phyloP scores from a whole-genome alignment of 2,113 vertebrate genomes.

The Enhydra lutris region DNA sequence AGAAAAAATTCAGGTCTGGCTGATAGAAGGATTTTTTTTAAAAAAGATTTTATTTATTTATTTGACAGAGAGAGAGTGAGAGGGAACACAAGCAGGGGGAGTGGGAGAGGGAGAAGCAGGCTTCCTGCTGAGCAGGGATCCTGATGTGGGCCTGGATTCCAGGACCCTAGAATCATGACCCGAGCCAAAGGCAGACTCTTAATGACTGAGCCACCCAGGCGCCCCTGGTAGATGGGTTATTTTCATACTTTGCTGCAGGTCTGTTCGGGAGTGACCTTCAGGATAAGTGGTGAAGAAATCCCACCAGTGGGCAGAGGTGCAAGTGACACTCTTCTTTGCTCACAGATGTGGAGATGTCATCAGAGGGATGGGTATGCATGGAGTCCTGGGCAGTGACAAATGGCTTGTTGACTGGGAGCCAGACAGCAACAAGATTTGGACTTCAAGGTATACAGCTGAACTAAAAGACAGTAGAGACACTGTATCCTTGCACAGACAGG shows the following conservation, averaged over 20 bases:
- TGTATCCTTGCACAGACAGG: not conserved
- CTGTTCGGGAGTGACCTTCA: not conserved
- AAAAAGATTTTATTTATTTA: too few species aligned
- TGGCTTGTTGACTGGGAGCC: not conserved
- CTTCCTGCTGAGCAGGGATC: too few species aligned
- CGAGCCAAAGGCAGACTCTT: too few species aligned
- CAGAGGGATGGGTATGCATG: not conserved
- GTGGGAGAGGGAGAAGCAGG: too few species aligned
- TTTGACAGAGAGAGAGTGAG: too few species aligned
- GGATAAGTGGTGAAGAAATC: not conserved
- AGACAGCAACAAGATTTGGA: not conserved
- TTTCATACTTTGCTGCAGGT: not conserved
- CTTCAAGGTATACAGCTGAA: not conserved
- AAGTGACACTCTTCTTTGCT: not conserved
- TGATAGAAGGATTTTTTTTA: not conserved
- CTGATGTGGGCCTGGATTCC: too few species aligned
- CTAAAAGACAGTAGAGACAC: not conserved
- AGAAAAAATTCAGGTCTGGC: not conserved
- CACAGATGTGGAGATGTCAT: not conserved
- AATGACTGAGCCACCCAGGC: too few species aligned
- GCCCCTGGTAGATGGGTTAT: not conserved
- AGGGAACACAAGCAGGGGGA: too few species aligned
- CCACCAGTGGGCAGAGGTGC: not conserved
- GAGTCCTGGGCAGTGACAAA: not conserved
- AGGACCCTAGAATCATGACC: too few species aligned